Percentiles rank a stretch among this genome's conserved stretches.
phyloP scores from a whole-genome alignment of 2,888 invertebrate species.

The Chrysolina haemoptera region DNA sequence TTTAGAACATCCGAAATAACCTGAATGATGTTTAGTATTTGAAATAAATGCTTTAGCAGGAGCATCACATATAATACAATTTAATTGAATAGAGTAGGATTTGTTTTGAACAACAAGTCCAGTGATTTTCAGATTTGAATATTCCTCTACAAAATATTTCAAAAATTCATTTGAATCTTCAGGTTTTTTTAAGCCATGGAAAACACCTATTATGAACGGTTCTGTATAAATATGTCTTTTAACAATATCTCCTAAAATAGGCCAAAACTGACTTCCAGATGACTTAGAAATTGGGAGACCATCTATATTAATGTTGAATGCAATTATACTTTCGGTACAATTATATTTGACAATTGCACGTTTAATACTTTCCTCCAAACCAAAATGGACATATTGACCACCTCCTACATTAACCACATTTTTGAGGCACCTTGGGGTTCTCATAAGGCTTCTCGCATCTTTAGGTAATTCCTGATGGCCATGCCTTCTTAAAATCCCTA shows the following conservation, averaged over 20 bases:
- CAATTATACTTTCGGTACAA: conserved; percentile 3
- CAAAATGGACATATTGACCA: conserved; percentile 23
- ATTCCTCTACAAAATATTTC: too few species aligned
- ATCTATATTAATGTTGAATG: conserved; percentile 14
- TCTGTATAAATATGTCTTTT: conserved; percentile 25
- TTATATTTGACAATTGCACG: conserved; percentile 17
- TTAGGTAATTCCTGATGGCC: conserved; percentile 11
- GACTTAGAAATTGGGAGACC: too few species aligned
- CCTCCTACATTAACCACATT: conserved; percentile 16
- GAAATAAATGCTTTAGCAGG: conserved; percentile 25
- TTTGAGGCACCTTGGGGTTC: conserved; percentile 15
- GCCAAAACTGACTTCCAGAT: conserved; percentile 25
- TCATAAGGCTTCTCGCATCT: conserved; percentile 22
- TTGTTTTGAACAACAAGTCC: conserved; percentile 14
- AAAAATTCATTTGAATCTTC: conserved; percentile 25
- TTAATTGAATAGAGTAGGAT: conserved; percentile 19
- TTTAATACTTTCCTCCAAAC: conserved; percentile 21
- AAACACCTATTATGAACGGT: conserved; percentile 26
- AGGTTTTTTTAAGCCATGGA: conserved; percentile 27
- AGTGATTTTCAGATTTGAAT: conserved; percentile 2
- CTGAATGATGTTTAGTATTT: conserved; percentile 25
- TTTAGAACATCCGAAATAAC: conserved; percentile 25
- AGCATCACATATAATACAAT: conserved; percentile 29
- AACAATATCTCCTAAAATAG: conserved; percentile 27
- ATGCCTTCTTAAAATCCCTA: conserved; percentile 17